Conservation (phyloP, 2,113 vertebrate species). For the Pipa parva region DNA sequence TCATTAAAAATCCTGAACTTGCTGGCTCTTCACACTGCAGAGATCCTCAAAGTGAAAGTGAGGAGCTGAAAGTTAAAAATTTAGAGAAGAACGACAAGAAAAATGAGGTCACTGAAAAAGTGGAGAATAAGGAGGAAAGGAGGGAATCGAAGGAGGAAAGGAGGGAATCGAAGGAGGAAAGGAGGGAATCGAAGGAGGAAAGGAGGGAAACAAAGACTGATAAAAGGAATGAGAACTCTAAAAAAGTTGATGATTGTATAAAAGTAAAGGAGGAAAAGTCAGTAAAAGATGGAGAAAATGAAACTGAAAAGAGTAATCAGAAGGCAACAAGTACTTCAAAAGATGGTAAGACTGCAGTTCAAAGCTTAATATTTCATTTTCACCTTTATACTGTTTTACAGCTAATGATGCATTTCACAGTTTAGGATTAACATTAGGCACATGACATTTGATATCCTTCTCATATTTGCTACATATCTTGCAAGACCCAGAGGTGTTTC, state of each 20-base stretch:
- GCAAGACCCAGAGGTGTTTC: no score
- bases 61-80: conserved; percentile 61
- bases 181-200: conserved; percentile 64
- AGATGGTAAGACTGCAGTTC: conserved; percentile 80
- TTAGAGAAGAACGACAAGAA: conserved; percentile 65
- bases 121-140: conserved; percentile 72
- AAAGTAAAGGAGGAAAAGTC: conserved; percentile 64
- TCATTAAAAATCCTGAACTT: conserved; percentile 56
- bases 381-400: no score
- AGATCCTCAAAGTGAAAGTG: conserved; percentile 61
- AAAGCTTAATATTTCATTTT: no score
- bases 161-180: conserved; percentile 71
- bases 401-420: no score
- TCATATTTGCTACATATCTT: no score
- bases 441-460: no score
- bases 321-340: conserved; percentile 74
- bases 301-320: conserved; percentile 67
- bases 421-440: no score
- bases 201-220: conserved; percentile 61
- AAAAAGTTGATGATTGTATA: background rate
- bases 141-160: conserved; percentile 63
- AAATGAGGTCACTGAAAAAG: conserved; percentile 58
- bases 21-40: conserved; percentile 51
- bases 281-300: conserved; percentile 53
- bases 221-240: conserved; percentile 52